Percentiles rank a stretch among this genome's conserved stretches.
phyloP scores from a whole-genome alignment of 2,797 vertebrate species.

The Poecilia velifera region DNA sequence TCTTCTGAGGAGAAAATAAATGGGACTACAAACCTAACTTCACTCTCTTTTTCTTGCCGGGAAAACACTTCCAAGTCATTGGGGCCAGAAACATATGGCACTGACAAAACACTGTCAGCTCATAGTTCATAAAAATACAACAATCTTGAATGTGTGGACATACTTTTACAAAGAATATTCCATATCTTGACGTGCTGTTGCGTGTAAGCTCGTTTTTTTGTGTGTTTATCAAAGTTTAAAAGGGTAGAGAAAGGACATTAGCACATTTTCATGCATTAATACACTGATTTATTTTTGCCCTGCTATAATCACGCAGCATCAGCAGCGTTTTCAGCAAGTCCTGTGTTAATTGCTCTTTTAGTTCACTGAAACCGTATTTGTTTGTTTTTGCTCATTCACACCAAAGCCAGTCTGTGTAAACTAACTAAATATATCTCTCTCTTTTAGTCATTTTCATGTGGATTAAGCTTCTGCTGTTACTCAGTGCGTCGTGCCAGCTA shows the following conservation, averaged over 20 bases:
- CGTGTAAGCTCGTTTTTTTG: not conserved
- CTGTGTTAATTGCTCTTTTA: slow-evolving; percentile 11
- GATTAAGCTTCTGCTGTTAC: slow-evolving; percentile 14
- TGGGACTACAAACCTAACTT: not conserved
- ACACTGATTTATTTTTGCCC: not conserved
- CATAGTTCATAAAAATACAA: not conserved
- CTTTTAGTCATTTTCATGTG: slow-evolving; percentile 15
- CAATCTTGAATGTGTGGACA: not conserved
- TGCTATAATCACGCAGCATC: not conserved
- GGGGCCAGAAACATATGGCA: not conserved
- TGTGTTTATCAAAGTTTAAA: not conserved
- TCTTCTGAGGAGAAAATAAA: not conserved
- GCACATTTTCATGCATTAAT: not conserved
- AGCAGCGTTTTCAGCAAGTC: not conserved
- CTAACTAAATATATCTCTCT: slow-evolving; percentile 5
- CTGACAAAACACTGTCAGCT: not conserved
- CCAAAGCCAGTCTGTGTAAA: slow-evolving; percentile 22
- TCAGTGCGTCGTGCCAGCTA: slow-evolving; percentile 25
- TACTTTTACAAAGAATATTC: not conserved
- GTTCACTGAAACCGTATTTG: slow-evolving; percentile 2
- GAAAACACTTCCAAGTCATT: not conserved
- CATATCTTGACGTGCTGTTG: not conserved
- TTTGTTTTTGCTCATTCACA: slow-evolving; percentile 4
- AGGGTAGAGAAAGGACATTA: not conserved
- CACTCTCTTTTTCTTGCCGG: not conserved